Conservation (phyloP, 1,140 invertebrate species). For the Leguminivora glycinivorella region DNA sequence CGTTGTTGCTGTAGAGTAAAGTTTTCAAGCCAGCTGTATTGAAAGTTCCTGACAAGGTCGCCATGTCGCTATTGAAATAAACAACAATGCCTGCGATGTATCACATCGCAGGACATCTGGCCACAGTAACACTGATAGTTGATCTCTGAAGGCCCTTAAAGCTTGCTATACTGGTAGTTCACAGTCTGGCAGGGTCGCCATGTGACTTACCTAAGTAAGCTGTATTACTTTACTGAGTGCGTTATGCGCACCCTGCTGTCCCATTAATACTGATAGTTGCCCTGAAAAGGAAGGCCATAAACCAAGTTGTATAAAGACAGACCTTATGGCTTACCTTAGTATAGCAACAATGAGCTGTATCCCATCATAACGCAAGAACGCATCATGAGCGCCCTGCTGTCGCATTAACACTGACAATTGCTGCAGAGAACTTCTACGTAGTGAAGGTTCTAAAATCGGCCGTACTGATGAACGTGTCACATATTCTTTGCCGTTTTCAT, state of each 20-base stretch:
- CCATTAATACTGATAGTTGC: slow-evolving; percentile 60
- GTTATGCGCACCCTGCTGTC: slow-evolving; percentile 54
- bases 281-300: slow-evolving; percentile 57
- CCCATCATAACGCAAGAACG: slow-evolving; percentile 55
- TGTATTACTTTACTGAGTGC: slow-evolving; percentile 33
- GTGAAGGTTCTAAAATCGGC: slow-evolving; percentile 53
- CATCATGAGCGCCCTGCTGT: slow-evolving; percentile 54
- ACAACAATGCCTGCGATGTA: slow-evolving; percentile 55
- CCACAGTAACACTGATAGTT: slow-evolving; percentile 60
- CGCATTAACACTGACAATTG: slow-evolving; percentile 63
- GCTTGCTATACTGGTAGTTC: neutral
- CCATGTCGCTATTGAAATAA: slow-evolving; percentile 50
- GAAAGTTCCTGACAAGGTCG: neutral
- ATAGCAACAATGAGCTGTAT: slow-evolving; percentile 55
- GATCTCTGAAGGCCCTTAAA: slow-evolving; percentile 30
- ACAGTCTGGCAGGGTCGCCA: neutral
- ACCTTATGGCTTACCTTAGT: slow-evolving; percentile 47
- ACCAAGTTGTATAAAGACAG: slow-evolving; percentile 32
- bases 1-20: too few relatives aligned
- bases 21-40: neutral
- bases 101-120: slow-evolving; percentile 40
- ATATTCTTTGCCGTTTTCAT: slow-evolving; percentile 57
- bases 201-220: slow-evolving; percentile 54
- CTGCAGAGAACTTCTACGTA: slow-evolving; percentile 62
- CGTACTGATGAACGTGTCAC: slow-evolving; percentile 37